Conservation (phyloP, 2,797 vertebrate species). For the Paedocypris micromegethes region DNA sequence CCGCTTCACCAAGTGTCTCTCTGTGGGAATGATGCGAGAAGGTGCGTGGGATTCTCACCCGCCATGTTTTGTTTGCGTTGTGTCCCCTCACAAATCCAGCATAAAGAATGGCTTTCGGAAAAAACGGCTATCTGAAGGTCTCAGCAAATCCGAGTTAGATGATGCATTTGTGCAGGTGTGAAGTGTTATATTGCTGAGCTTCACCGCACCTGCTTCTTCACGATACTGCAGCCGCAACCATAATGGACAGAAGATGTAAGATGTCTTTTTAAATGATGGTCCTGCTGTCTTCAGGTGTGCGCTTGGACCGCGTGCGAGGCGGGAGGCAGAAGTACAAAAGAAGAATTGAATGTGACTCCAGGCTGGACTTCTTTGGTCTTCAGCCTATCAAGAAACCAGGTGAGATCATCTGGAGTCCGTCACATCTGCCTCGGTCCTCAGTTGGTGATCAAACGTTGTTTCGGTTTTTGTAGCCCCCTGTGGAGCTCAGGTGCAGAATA, state of each 20-base stretch:
- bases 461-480: constrained; percentile 51
- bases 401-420: constrained; percentile 44
- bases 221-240: constrained; percentile 26
- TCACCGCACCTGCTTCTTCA: constrained; percentile 30
- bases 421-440: not conserved
- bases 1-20: constrained; percentile 95
- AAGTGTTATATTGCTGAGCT: constrained; percentile 10
- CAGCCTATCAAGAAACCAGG: constrained; percentile 88
- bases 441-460: not conserved
- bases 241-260: not conserved
- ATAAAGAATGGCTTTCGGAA: not conserved
- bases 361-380: constrained; percentile 86
- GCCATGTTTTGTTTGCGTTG: too few species aligned
- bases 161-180: constrained; percentile 22
- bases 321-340: constrained; percentile 98
- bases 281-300: constrained; percentile 75
- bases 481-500: constrained; percentile 79
- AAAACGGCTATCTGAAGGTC: constrained; percentile 1
- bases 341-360: constrained; percentile 91
- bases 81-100: not conserved
- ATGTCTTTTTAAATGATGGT: too few species aligned
- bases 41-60: constrained; percentile 67
- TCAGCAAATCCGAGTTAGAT: constrained; percentile 7
- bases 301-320: constrained; percentile 92
- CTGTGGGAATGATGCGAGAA: constrained; percentile 97